Base-by-base conservation (phyloP, 2,113 vertebrate genomes). In the Pseudopipra pipra region DNA sequence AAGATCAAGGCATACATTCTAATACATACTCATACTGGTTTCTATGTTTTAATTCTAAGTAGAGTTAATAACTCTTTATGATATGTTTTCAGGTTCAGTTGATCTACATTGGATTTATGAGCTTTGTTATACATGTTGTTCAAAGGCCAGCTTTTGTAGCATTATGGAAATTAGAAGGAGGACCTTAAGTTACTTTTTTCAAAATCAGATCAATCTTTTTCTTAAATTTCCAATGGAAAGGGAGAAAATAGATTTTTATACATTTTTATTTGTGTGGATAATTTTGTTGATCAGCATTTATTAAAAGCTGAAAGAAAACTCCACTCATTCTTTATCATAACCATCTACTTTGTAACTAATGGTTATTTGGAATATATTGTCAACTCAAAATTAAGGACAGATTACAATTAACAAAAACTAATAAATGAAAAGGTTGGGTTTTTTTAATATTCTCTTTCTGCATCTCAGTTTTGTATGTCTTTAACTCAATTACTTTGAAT, bases 381-480 rank as follows among this genome's bases (percentile, higher is more conserved):
- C 80, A 39, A 65, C 39, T 54, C 78, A 89, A 61, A 89, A 90
- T 94, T 66, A 95, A 89, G 65, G 86, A 80, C 31, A 91, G 17
- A 49, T 55, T 73, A 12, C 3, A 70, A 15, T 72, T 71, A 77
- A 35, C 3, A 7, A 18, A 92, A 56, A 22, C 37, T 46, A 47
- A 12, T 73, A 52, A 25, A 59, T 52, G 19, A 5, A 59, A n/a
- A 33, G 9, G 2, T 44, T 35, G 17, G 22, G 7, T 54, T 80
- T 79, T 68, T 89, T 31, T 24, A 78, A n/a, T 78, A 33, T 66
- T 18, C 3, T 22, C 3, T 86, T 44, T 80, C 31, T 94, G 11
- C 28, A 39, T 70, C 75, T 86, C 23, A 70, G 23, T 71, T 85
- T 68, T 68, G 12, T 47, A 1, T 16, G 9, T 56, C n/a, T 85